Evolutionary conservation across 1,140 invertebrate genomes (phyloP).

Genomic region (Bombyx mandarina): DNA sequence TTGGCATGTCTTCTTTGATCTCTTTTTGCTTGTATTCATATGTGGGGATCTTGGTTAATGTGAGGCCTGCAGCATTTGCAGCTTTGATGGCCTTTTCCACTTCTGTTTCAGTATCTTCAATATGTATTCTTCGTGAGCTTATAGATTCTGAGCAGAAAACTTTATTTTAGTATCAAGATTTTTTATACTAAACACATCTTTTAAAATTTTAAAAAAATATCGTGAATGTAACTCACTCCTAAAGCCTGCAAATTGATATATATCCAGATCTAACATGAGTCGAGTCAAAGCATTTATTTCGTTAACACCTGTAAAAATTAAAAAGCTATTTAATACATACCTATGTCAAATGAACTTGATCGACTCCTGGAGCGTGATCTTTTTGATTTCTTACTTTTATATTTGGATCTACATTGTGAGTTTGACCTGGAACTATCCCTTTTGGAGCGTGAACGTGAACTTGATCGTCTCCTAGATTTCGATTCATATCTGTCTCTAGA

Average conservation of each 20-base stretch:
- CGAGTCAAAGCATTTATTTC: background rate
- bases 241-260: constrained; percentile 8
- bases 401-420: constrained; percentile 38
- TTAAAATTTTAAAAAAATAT: background rate
- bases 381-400: constrained; percentile 34
- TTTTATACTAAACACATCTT: too few relatives aligned
- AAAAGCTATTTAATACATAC: constrained; percentile 16
- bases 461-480: constrained; percentile 37
- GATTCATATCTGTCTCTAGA: constrained; percentile 53
- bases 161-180: background rate
- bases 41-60: constrained; percentile 65
- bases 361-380: constrained; percentile 42
- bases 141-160: constrained; percentile 18
- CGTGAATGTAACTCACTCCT: constrained; percentile 3
- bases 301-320: constrained; percentile 1
- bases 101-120: constrained; percentile 62
- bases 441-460: constrained; percentile 39
- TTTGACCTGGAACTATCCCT: constrained; percentile 40
- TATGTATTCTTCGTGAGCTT: constrained; percentile 23
- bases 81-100: constrained; percentile 66
- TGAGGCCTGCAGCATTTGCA: constrained; percentile 59
- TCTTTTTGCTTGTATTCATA: constrained; percentile 63
- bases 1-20: constrained; percentile 68
- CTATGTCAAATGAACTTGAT: constrained; percentile 53
- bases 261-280: background rate